Conservation (phyloP, 2,113 vertebrate genomes). For the Murina feae region DNA sequence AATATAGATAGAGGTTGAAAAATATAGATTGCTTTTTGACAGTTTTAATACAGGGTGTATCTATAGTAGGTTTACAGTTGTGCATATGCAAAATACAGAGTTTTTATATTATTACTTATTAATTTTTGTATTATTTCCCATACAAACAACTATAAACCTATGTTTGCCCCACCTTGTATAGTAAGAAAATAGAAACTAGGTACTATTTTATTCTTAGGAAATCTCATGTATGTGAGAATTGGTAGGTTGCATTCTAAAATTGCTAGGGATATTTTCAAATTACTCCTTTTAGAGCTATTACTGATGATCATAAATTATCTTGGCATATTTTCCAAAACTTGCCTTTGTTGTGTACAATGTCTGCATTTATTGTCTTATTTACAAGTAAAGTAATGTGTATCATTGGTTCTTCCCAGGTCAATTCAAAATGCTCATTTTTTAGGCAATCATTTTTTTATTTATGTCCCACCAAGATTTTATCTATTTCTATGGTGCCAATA, state of each 20-base stretch:
- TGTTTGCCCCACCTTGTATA: background rate
- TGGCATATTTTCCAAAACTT: background rate
- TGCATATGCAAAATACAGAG: background rate
- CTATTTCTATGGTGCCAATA: background rate
- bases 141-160: background rate
- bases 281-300: background rate
- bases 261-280: background rate
- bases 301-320: background rate
- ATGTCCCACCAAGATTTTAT: background rate
- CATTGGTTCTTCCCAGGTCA: background rate
- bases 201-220: background rate
- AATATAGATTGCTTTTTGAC: background rate
- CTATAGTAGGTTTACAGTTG: background rate
- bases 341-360: background rate
- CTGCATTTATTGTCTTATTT: slow-evolving; percentile 14
- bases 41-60: background rate
- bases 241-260: background rate
- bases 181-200: background rate
- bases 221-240: background rate
- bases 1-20: background rate
- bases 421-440: slow-evolving; percentile 10
- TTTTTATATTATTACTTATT: background rate
- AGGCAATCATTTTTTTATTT: background rate
- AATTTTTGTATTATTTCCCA: background rate
- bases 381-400: background rate